Conservation (phyloP, 2,888 invertebrate species). For the Hirudinaria manillensis region DNA sequence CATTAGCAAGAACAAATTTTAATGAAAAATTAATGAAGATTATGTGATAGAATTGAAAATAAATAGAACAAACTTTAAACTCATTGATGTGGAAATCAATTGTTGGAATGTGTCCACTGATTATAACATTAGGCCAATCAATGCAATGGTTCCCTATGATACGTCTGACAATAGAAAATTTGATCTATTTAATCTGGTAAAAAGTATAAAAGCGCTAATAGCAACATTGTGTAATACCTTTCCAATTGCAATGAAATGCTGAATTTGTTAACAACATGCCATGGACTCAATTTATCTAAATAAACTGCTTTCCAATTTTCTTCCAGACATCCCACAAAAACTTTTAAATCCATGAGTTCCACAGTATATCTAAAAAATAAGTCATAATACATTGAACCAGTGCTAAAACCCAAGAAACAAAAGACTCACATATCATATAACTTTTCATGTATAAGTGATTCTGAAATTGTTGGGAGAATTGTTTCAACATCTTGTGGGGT, state of each 20-base stretch:
- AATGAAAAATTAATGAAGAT: too few relatives aligned
- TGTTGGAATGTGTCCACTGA: constrained; percentile 78
- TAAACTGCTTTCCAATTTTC: constrained; percentile 86
- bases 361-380: constrained; percentile 6
- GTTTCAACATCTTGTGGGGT: constrained; percentile 47
- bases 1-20: too few relatives aligned
- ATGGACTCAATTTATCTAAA: constrained; percentile 72
- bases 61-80: constrained; percentile 64
- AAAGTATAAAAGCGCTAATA: too few relatives aligned
- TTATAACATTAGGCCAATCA: constrained; percentile 74
- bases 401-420: not conserved
- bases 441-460: constrained; percentile 60
- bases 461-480: constrained; percentile 38
- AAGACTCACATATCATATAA: constrained; percentile 63
- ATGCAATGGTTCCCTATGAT: not conserved
- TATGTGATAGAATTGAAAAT: too few relatives aligned
- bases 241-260: constrained; percentile 53
- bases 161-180: not conserved
- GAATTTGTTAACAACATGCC: constrained; percentile 79
- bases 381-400: not conserved
- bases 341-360: constrained; percentile 74
- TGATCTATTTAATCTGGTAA: too few relatives aligned
- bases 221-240: constrained; percentile 42
- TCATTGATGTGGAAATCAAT: constrained; percentile 84
- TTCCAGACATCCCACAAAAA: constrained; percentile 77